Evolutionary conservation across 1,140 invertebrate species (phyloP).

Genomic region (Acyrthosiphon pisum): DNA sequence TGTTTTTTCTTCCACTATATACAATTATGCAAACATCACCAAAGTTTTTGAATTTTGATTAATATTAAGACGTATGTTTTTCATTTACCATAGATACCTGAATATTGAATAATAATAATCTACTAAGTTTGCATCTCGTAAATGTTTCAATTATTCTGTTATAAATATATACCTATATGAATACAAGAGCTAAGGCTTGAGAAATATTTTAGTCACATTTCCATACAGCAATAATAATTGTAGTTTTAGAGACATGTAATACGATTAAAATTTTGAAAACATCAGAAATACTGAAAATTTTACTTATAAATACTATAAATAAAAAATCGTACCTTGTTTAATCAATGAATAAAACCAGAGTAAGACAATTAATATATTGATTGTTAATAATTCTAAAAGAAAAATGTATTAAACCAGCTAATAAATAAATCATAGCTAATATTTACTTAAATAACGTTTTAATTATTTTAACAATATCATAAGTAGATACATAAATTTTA

Average conservation of each 20-base stretch:
- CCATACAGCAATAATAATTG: not conserved
- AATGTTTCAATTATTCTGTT: not conserved
- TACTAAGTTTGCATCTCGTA: not conserved
- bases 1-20: not conserved
- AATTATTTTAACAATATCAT: too few species aligned
- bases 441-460: too few species aligned
- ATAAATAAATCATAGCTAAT: too few species aligned
- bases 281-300: too few species aligned
- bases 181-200: not conserved
- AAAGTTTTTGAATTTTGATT: not conserved
- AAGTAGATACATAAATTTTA: not conserved
- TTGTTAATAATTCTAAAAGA: too few species aligned
- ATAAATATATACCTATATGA: not conserved
- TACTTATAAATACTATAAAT: too few species aligned
- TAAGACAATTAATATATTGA: too few species aligned
- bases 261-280: not conserved
- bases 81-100: not conserved
- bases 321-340: too few species aligned
- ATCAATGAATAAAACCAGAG: too few species aligned
- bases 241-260: not conserved
- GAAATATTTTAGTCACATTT: not conserved
- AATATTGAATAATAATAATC: constrained; percentile 22
- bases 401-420: too few species aligned
- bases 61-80: not conserved
- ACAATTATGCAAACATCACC: not conserved